Evolutionary conservation across 35 echinoderm and acorn worm species (phyloP), one percentile per base, ranked within the genome.

Genomic region (Stichopus chloronotus): DNA sequence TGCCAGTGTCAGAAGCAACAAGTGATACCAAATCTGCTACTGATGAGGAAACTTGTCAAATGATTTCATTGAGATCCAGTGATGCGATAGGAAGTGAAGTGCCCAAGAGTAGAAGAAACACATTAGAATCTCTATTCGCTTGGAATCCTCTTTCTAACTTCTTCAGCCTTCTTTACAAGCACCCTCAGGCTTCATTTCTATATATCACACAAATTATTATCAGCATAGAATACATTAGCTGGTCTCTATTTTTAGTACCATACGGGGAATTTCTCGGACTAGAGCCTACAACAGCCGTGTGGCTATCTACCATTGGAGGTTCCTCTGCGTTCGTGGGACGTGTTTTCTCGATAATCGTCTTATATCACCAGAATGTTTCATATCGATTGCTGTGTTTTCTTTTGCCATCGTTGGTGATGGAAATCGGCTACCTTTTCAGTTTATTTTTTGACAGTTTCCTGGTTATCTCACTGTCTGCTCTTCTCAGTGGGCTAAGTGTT

Each of bases 201-300:
- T 6, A 10, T 5, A 55, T 55, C 20, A 21, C n/a, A 16, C 16
- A 25, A 54, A 10, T 57, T 21, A 9, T 85, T 9, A 9, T 4
- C 8, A 55, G 13, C 82, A 12, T 10, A 7, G 7, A 9, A 7
- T 85, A 30, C 11, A 56, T 19, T 17, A 85, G 82, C 57, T 85
- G 82, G 82, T 85, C 82, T 5, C 52, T 85, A 6, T 85, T 56
- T 85, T 53, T 85, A 2, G 52, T 85, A 12, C 82, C 82, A 14
- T 85, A 55, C 82, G 82, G 82, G n/a, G 82, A 85, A 20, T 7
- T n/a, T 7, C 82, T 85, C 11, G 82, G 82, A 6, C 52, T 85
- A 58, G 82, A 85, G 7, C 57, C 82, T 12, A 17, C n/a, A 57
- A 58, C 82, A 85, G 82, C 82, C 82, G 52, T 85, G 9, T 85